Conservation (phyloP, 2,797 vertebrate species). For the Gorsachius magnificus region DNA sequence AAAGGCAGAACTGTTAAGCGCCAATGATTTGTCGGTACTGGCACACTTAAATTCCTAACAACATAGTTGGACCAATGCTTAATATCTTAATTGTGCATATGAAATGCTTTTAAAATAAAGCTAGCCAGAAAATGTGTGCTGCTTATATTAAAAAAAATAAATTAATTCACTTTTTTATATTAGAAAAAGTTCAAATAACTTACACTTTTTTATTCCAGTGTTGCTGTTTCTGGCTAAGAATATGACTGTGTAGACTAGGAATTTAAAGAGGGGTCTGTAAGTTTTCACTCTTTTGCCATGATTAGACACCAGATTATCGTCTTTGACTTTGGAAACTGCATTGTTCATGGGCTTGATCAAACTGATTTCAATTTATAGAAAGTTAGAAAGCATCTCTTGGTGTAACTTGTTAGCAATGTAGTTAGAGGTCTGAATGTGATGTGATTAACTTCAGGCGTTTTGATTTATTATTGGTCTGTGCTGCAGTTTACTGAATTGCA, state of each 20-base stretch:
- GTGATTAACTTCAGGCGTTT: not conserved
- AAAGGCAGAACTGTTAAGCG: slow-evolving; percentile 14
- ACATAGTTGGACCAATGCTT: not conserved
- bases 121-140: not conserved
- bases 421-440: not conserved
- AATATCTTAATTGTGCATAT: not conserved
- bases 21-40: slow-evolving; percentile 28
- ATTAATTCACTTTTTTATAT: not conserved
- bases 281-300: not conserved
- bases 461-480: not conserved
- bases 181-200: not conserved
- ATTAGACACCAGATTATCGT: not conserved
- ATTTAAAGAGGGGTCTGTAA: not conserved
- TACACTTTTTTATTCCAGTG: not conserved
- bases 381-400: not conserved
- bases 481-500: not conserved
- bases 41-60: not conserved
- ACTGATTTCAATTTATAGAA: not conserved
- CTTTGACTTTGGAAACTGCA: not conserved
- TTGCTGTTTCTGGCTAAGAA: not conserved
- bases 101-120: slow-evolving; percentile 6
- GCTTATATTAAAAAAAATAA: not conserved
- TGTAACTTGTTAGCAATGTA: not conserved
- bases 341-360: not conserved
- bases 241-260: not conserved